Evolutionary conservation across 1,140 invertebrate genomes (phyloP), one percentile per base, ranked within the genome.

Genomic region (Formica selysi): DNA sequence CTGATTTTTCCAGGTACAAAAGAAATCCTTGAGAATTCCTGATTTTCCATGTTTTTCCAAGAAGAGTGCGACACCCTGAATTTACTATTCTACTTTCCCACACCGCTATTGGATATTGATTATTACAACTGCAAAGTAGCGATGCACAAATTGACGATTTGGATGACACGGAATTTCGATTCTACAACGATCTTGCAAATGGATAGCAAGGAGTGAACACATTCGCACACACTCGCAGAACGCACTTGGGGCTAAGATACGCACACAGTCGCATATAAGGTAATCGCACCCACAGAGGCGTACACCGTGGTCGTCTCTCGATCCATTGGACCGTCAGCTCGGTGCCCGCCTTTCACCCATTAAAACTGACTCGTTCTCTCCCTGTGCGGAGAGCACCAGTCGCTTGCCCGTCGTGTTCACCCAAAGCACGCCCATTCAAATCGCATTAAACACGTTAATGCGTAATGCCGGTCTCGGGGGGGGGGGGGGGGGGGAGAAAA

Each of bases 311-410:
- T 80, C 78, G 92, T 91, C 92, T 93, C 91, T 92, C 93, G 92
- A 94, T 91, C 92, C 92, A 94, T 94, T 94, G 94, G 93, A 94
- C 90, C 93, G 93, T 93, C 92, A 92, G 91, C 91, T 92, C 84
- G 81, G 89, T 90, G 90, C 93, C 93, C 93, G 94, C 94, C 94
- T 94, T 94, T 94, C 92, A 91, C 93, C 93, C 93, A 94, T 94
- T 93, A 94, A 94, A 94, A 89, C 86, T 70, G 61, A 94, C 91
- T 91, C 88, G 86, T 85, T 91, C 85, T 84, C 85, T 87, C 87
- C 86, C 78, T 83, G 76, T 87, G 87, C 78, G 87, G 84, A 88
- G 88, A 84, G 88, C 71, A 86, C 83, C 88, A 87, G 87, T 74
- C 81, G 85, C 64, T 89, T 78, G 85, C 79, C 81, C 88, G 80